These are phyloP conservation scores for Parnassius mnemosyne DNA, from an alignment of 2,888 invertebrate genomes.

Conservation along the genomic window DNA sequence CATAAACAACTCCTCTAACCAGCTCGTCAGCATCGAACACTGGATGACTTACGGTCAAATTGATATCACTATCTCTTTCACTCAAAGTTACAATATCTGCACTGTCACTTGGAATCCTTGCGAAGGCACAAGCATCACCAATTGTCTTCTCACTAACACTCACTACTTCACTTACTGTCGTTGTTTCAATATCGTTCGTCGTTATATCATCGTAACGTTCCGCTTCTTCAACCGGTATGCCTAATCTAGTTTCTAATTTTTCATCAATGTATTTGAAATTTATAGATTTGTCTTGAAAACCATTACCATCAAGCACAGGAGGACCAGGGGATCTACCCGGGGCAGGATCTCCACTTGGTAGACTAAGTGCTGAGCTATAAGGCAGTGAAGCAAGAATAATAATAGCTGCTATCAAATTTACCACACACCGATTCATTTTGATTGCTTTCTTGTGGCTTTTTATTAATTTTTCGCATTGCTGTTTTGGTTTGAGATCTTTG, in stretches of 20 bases:
- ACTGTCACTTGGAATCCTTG: slow-evolving; percentile 67
- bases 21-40: slow-evolving; percentile 75
- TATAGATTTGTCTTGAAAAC: slow-evolving; percentile 35
- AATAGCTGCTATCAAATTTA: slow-evolving; percentile 46
- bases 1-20: slow-evolving; percentile 77
- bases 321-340: slow-evolving; percentile 85
- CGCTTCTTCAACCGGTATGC: slow-evolving; percentile 37
- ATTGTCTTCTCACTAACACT: slow-evolving; percentile 44
- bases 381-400: slow-evolving; percentile 63
- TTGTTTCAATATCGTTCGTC: slow-evolving; percentile 43
- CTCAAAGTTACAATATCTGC: slow-evolving; percentile 63
- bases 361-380: slow-evolving; percentile 61
- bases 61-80: slow-evolving; percentile 67
- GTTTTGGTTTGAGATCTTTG: slow-evolving; percentile 6
- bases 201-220: slow-evolving; percentile 53
- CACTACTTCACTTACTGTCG: slow-evolving; percentile 44
- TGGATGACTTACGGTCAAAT: slow-evolving; percentile 73
- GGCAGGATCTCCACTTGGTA: slow-evolving; percentile 82
- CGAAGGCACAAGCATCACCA: slow-evolving; percentile 68
- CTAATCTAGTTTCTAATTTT: slow-evolving; percentile 34
- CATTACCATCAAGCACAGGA: slow-evolving; percentile 46
- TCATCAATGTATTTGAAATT: slow-evolving; percentile 29
- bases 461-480: slow-evolving; percentile 16
- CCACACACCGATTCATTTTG: slow-evolving; percentile 50
- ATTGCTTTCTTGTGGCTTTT: slow-evolving; percentile 10